A percentile compares a stretch with the other conserved stretches of the same genome.
Conservation (phyloP, 2,888 invertebrate species). For the Drosophila colorata region DNA sequence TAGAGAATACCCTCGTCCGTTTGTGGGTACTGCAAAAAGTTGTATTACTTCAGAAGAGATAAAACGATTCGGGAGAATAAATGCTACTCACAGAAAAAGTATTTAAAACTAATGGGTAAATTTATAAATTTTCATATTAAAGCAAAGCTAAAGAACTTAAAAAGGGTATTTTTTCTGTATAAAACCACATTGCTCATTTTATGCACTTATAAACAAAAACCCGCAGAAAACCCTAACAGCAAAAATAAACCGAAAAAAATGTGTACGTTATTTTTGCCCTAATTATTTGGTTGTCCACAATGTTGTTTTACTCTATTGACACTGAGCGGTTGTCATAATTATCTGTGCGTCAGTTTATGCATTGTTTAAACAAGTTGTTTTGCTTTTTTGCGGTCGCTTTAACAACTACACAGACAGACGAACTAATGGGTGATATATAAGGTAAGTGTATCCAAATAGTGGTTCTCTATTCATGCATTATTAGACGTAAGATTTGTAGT, state of each 20-base stretch:
- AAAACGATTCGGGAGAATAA: too few relatives aligned
- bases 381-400: conserved; percentile 34
- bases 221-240: neutral
- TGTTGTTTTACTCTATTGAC: conserved; percentile 44
- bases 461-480: neutral
- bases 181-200: neutral
- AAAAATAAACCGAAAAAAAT: conserved; percentile 7
- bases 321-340: conserved; percentile 45
- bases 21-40: too few relatives aligned
- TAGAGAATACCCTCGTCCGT: too few relatives aligned
- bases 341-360: conserved; percentile 33
- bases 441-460: conserved; percentile 1
- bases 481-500: neutral
- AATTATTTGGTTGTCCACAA: conserved; percentile 48
- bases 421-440: conserved; percentile 31
- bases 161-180: neutral
- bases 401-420: conserved; percentile 21
- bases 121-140: neutral
- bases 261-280: conserved; percentile 29
- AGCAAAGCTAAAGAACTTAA: too few relatives aligned
- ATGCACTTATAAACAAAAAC: neutral
- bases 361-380: conserved; percentile 63
- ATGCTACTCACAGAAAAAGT: neutral
- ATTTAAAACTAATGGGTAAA: neutral
- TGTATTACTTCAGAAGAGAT: too few relatives aligned